Evolutionary conservation across 2,888 invertebrate species (phyloP).

Genomic region (Lasioglossum figueresi): DNA sequence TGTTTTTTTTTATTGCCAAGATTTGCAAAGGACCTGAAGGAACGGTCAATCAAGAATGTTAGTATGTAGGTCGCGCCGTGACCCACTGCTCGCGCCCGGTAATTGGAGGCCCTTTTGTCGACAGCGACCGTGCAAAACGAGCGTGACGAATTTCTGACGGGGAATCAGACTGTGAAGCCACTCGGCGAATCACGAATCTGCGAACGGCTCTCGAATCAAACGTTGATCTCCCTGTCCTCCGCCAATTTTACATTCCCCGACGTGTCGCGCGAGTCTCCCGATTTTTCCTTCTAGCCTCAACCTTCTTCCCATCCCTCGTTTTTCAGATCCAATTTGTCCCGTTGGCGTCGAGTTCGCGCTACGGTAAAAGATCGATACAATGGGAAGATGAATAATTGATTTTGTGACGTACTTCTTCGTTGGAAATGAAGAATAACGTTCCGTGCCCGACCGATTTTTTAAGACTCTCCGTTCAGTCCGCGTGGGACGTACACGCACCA

Average conservation of each 20-base stretch:
- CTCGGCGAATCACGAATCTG: background rate
- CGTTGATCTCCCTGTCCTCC: background rate
- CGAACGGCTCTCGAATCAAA: background rate
- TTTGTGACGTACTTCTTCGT: no score
- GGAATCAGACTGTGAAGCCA: slow-evolving; percentile 20
- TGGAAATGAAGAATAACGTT: no score
- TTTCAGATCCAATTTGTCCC: background rate
- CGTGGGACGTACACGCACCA: no score
- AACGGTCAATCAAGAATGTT: slow-evolving; percentile 67
- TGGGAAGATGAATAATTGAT: background rate
- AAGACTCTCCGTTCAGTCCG: no score
- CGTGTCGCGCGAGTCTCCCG: background rate
- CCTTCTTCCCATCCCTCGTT: background rate
- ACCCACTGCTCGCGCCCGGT: slow-evolving; percentile 54
- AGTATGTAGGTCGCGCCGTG: slow-evolving; percentile 64
- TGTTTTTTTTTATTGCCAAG: slow-evolving; percentile 64
- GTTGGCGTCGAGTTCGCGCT: no score
- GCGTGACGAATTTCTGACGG: slow-evolving; percentile 43
- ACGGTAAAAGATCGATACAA: background rate
- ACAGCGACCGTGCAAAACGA: slow-evolving; percentile 33
- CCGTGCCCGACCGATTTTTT: no score
- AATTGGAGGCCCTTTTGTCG: slow-evolving; percentile 58
- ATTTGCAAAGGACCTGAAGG: slow-evolving; percentile 64
- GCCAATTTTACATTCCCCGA: background rate
- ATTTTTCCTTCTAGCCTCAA: background rate